Conservation (phyloP, 2,888 invertebrate genomes). For the Plebejus argus region DNA sequence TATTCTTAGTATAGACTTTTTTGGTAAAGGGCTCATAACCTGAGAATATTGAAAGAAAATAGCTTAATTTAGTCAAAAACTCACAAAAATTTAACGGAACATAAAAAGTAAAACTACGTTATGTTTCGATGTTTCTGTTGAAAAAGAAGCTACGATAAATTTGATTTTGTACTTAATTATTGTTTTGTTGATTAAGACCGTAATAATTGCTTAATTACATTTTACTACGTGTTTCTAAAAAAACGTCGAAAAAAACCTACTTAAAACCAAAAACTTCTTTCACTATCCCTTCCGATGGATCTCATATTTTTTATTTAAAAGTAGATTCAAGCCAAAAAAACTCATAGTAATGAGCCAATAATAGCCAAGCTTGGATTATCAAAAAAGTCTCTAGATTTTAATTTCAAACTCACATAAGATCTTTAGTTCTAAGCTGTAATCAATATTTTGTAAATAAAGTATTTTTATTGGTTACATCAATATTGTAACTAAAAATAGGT, state of each 20-base stretch:
- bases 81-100: background rate
- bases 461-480: background rate
- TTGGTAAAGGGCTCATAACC: constrained; percentile 53
- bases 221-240: background rate
- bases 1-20: constrained; percentile 48
- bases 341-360: background rate
- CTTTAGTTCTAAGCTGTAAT: background rate
- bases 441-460: background rate
- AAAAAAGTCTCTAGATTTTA: constrained; percentile 11
- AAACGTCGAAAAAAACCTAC: background rate
- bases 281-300: background rate
- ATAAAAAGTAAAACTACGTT: background rate
- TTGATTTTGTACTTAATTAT: background rate
- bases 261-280: background rate
- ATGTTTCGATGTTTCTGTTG: background rate
- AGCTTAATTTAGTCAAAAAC: background rate
- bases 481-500: background rate
- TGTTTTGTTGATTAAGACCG: background rate
- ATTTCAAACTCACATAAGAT: background rate
- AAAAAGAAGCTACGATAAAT: background rate
- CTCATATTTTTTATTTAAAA: background rate
- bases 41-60: background rate
- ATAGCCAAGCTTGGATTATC: background rate
- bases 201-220: background rate
- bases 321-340: background rate